Conservation (phyloP, 2,888 invertebrate genomes). For the Coremacera marginata region DNA sequence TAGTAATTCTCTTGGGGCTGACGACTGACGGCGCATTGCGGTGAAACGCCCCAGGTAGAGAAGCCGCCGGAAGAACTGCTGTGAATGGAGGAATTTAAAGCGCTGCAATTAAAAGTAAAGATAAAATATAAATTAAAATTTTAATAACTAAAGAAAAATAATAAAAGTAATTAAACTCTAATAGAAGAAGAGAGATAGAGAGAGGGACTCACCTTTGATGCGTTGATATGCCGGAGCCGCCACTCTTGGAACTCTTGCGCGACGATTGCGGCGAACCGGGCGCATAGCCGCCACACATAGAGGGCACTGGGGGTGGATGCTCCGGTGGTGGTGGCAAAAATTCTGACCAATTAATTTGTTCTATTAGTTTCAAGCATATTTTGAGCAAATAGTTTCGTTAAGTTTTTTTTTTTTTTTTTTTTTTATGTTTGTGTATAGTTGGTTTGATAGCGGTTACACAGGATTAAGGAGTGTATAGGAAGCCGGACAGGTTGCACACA, state of each 20-base stretch:
- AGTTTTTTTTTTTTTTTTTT: conserved; percentile 17
- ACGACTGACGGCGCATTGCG: conserved; percentile 58
- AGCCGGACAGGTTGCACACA: conserved; percentile 16
- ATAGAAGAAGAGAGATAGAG: background rate
- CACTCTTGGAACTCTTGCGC: conserved; percentile 67
- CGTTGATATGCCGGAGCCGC: conserved; percentile 68
- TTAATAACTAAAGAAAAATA: conserved; percentile 35
- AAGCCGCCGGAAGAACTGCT: conserved; percentile 69
- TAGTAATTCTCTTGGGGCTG: conserved; percentile 66
- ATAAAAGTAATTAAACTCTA: background rate
- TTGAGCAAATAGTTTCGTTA: conserved; percentile 25
- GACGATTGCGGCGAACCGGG: conserved; percentile 68
- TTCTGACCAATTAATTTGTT: conserved; percentile 73
- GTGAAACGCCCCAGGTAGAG: conserved; percentile 68
- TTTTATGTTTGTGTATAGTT: conserved; percentile 4
- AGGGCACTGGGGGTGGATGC: conserved; percentile 73
- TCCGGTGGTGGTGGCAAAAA: conserved; percentile 75
- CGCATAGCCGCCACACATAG: conserved; percentile 62
- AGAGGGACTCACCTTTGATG: conserved; percentile 65
- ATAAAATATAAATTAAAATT: conserved; percentile 7
- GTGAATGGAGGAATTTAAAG: conserved; percentile 68
- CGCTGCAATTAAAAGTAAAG: conserved; percentile 51
- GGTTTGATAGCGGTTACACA: conserved; percentile 12
- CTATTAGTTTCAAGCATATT: conserved; percentile 51
- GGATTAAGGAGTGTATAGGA: background rate